Evolutionary conservation across 2,113 vertebrate genomes (phyloP), one percentile per base, ranked within the genome.

Genomic region (Gambusia affinis): DNA sequence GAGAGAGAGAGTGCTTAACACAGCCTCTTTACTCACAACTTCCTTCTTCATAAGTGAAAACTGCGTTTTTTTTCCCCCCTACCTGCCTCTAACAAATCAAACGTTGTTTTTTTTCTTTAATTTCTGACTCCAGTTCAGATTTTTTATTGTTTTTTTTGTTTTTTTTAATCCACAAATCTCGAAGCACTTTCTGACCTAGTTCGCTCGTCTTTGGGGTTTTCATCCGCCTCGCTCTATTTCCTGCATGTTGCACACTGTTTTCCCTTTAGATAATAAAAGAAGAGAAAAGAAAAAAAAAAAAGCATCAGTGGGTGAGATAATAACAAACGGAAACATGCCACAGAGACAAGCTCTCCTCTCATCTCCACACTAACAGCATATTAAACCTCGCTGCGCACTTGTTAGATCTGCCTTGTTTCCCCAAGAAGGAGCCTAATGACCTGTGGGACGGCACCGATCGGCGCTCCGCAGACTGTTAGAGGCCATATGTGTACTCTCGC

Each of bases 1-100:
- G 70, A 62, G 80, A 19, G 35, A 31, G 85, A 51, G 75, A 88
- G 77, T 90, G 88, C 80, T 84, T 87, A 92, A 87, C 89, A 88
- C 92, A 91, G 79, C 79, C 60, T 82, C 84, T 81, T 89, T 84
- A 70, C 75, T 80, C 54, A 67, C 64, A 80, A 64, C 64, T 83
- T 81, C 72, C 76, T 79, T 75, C 84, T 76, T 81, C 81, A 86
- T 72, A 88, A 88, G 57, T 73, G 76, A 60, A 80, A 67, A 54
- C 35, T 73, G 76, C 70, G 60, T 74, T 79, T 66, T 89, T 87
- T 64, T 78, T 5, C 31, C 35, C 35, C 35, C 0, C 33, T 68
- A 74, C 75, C 68, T 71, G 10, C 73, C 75, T 75, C 79, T 75
- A 69, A 80, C 69, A 65, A 69, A 12, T 69, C 60, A 51, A 76